Evolutionary conservation across 2,888 invertebrate species (phyloP).

Genomic region (Antheraea yamamai): DNA sequence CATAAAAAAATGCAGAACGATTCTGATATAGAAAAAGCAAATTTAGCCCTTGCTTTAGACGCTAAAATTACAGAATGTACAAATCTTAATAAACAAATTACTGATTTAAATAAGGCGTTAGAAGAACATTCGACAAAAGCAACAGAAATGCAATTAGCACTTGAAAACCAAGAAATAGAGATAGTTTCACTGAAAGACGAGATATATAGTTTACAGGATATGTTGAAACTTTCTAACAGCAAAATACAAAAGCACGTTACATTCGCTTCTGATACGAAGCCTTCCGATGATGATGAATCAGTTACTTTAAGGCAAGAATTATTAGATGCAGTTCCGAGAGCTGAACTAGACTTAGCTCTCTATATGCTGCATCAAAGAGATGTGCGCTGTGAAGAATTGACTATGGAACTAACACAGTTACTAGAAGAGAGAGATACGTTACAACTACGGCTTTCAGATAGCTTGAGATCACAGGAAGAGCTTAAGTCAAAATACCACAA

Average conservation of each 20-base stretch:
- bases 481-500: conserved; percentile 56
- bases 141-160: conserved; percentile 81
- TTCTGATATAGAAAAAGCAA: conserved; percentile 53
- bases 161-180: conserved; percentile 87
- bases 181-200: conserved; percentile 88
- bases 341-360: conserved; percentile 89
- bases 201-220: conserved; percentile 64
- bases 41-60: conserved; percentile 60
- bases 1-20: conserved; percentile 54
- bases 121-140: conserved; percentile 81
- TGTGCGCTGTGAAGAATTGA: conserved; percentile 92
- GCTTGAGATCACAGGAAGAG: conserved; percentile 87
- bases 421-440: conserved; percentile 93
- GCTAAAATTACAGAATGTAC: conserved; percentile 74
- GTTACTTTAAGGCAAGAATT: conserved; percentile 53
- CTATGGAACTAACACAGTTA: conserved; percentile 90
- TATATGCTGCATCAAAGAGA: conserved; percentile 94
- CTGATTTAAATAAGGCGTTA: conserved; percentile 76
- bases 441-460: conserved; percentile 91
- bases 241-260: conserved; percentile 75
- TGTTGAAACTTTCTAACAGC: conserved; percentile 54
- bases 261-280: conserved; percentile 73
- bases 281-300: conserved; percentile 43
- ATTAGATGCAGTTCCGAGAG: conserved; percentile 74
- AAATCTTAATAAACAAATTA: conserved; percentile 73